Base-by-base conservation (phyloP, 2,888 invertebrate genomes). In the Entomobrya multifasciata region DNA sequence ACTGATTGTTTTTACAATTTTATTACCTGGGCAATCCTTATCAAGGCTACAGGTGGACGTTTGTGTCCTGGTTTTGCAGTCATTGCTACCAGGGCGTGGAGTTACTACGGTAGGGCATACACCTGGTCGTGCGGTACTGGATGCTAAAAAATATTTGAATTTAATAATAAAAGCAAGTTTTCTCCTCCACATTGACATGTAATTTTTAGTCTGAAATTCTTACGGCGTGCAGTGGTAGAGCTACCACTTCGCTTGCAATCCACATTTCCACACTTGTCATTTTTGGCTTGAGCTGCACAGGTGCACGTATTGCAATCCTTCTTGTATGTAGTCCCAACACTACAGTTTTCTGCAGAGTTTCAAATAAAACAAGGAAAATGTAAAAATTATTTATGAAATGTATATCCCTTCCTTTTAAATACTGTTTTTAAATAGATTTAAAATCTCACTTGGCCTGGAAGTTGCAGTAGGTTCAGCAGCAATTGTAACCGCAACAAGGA, bases 231-330 rank as follows among this genome's bases (percentile, higher is more conserved):
- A 0, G 90, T 89, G 17, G 89, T 83, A 15, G 84, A 67, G 47
- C 83, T 77, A 36, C 74, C 62, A 5, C 80, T 57, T 20, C 90
- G 84, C 11, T 13, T 86, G 74, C 90, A 90, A 44, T 90, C 89
- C 22, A 89, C 44, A 36, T 88, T 70, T 57, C 90, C 88, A 81
- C 90, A 90, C 60, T 89, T 89, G 76, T 90, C 90, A 57, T 87
- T 81, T 25, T 81, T 84, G 5, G 85, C 49, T n/a, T 81, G 79
- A 4, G 87, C 76, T n/a, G 52, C 88, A 79, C 90, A 90, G 17
- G 89, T 89, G 52, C 90, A 90, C 15, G 88, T 87, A 52, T 90
- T 90, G 76, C 90, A 90, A 55, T 89, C 89, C 78, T 90, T 90
- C 47, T 87, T 86, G 70, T 90, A 90, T 0, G 86, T 87, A 13